Base-by-base conservation (phyloP, 2,888 invertebrate genomes). In the Lycocerus yunnanus region DNA sequence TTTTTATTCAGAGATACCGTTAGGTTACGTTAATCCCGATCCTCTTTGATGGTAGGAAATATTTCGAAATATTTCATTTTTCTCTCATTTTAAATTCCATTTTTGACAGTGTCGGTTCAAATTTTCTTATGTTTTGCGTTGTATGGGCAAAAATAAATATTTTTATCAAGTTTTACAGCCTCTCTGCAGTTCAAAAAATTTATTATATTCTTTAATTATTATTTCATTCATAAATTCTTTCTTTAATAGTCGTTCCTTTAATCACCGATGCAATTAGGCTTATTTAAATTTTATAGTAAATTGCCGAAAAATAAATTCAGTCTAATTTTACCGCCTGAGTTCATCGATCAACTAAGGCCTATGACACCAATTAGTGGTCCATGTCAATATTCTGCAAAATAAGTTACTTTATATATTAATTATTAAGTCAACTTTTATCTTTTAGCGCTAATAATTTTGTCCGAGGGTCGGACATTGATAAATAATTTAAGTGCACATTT, bases 271-370 rank as follows among this genome's bases (percentile, higher is more conserved):
- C 24, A 58, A 68, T 58, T 15, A 58, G 24, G 68, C 65, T 68
- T 24, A 58, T 24, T 67, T 67, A 71, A 71, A 43, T 43, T 43
- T 43, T 43, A 6, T 43, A 43, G 27, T 43, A 91, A 90, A 88
- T 95, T 96, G 95, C 96, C 96, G 83, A 96, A 96, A 88, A 97
- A 97, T 88, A 97, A 96, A 89, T 89, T 96, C 84, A 96, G 96
- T 86, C 88, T 97, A 88, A 96, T 95, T 85, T 90, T 97, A 85
- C 96, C 96, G 84, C 95, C 96, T 84, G 95, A 95, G 86, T 94
- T 95, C 80, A 93, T 96, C 81, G 96, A 95, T 88, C 91, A 93
- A 71, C 92, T 90, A 75, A 91, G 92, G 73, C 88, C 90, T 21
- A 88, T 89, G 68, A 90, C 91, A 77, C 91, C 91, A 73, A 90